Percentiles rank a stretch among this genome's conserved stretches.
These are phyloP conservation scores for Solenodon paradoxus DNA, from an alignment of 2,113 vertebrate genomes.

Conservation along the genomic window DNA sequence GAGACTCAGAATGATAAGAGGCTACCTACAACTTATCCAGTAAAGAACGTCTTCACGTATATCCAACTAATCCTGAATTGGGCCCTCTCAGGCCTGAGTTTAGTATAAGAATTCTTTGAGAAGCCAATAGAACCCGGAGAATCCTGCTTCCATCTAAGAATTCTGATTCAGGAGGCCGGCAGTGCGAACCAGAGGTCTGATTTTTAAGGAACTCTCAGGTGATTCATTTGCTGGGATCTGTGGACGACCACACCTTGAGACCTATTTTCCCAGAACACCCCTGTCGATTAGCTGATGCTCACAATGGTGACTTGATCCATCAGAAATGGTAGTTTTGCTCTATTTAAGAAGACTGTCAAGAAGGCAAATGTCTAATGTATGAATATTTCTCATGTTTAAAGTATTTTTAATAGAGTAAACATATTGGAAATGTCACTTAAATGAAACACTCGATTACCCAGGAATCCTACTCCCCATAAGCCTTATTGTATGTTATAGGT, in stretches of 20 bases:
- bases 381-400: neutral
- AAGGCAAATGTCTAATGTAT: neutral
- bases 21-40: neutral
- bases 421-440: neutral
- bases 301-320: neutral
- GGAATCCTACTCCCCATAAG: neutral
- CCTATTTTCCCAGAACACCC: neutral
- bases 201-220: neutral
- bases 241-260: neutral
- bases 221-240: neutral
- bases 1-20: neutral
- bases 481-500: neutral
- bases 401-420: neutral
- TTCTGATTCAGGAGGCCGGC: neutral
- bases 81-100: neutral
- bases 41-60: neutral
- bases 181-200: neutral
- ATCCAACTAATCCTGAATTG: neutral
- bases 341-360: neutral
- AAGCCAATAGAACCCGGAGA: neutral
- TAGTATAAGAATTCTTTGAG: neutral
- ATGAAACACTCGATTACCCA: neutral
- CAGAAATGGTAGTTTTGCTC: neutral
- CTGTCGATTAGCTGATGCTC: neutral
- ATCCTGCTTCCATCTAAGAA: neutral